phyloP scores from a whole-genome alignment of 2,797 vertebrate species.

The Cygnus olor region DNA sequence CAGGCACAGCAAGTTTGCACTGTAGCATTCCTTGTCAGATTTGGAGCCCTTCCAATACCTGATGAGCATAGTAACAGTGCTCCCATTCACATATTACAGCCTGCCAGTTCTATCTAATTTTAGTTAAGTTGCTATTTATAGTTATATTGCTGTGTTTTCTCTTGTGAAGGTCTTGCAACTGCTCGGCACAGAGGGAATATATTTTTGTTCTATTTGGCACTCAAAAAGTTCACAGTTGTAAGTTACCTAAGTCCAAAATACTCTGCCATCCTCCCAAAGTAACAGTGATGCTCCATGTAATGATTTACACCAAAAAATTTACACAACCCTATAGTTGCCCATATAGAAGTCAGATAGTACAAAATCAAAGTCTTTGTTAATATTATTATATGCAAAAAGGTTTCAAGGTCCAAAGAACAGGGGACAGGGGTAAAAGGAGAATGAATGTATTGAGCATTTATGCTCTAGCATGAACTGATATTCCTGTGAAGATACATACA shows the following conservation, averaged over 20 bases:
- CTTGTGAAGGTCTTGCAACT: not conserved
- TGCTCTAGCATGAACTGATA: not conserved
- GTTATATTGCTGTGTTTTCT: not conserved
- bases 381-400: not conserved
- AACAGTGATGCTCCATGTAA: not conserved
- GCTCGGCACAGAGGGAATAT: not conserved
- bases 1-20: slow-evolving; percentile 51
- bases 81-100: slow-evolving; percentile 52
- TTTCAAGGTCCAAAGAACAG: not conserved
- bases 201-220: slow-evolving; percentile 44
- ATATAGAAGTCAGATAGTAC: not conserved
- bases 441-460: not conserved
- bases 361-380: not conserved
- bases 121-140: slow-evolving; percentile 66
- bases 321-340: not conserved
- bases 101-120: slow-evolving; percentile 68
- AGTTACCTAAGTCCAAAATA: slow-evolving; percentile 1
- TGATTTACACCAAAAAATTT: not conserved
- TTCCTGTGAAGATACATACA: not conserved
- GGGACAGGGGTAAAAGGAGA: not conserved
- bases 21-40: slow-evolving; percentile 51
- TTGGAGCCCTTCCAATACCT: slow-evolving; percentile 67
- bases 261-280: not conserved
- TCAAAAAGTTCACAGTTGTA: not conserved
- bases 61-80: slow-evolving; percentile 71